phyloP scores from a whole-genome alignment of 1,140 invertebrate genomes.

The Trachelipus rathkii region DNA sequence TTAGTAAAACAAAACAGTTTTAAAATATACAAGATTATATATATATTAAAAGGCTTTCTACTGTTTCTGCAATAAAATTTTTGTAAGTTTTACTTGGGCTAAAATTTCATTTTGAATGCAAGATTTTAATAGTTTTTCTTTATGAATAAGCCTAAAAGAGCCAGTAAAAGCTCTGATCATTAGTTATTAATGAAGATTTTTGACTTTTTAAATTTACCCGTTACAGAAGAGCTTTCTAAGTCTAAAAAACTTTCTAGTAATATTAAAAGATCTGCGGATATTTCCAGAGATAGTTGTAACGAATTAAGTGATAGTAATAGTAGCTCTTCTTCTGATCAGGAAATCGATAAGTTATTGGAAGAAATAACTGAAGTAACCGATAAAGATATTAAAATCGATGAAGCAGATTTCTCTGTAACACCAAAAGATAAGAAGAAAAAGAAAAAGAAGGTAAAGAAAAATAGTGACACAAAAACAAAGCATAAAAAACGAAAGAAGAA shows the following conservation, averaged over 20 bases:
- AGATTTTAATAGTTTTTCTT: background rate
- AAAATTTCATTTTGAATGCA: too few species aligned
- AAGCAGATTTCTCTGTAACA: background rate
- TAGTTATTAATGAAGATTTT: background rate
- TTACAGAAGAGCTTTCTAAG: background rate
- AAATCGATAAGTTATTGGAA: background rate
- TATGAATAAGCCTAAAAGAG: background rate
- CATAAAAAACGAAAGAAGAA: too few species aligned
- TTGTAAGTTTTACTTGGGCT: too few species aligned
- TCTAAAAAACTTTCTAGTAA: background rate
- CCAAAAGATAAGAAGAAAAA: background rate
- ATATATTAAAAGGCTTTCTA: too few species aligned
- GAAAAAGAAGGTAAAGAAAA: background rate
- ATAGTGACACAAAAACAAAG: too few species aligned
- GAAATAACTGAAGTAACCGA: background rate
- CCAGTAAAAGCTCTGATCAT: background rate
- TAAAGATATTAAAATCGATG: too few species aligned
- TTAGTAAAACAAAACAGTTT: too few species aligned
- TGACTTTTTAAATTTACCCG: background rate
- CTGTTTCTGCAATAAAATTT: too few species aligned
- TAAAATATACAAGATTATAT: too few species aligned
- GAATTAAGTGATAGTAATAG: background rate
- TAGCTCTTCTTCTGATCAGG: background rate
- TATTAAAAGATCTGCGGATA: background rate
- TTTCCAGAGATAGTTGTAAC: too few species aligned